Evolutionary conservation across 2,113 vertebrate species (phyloP).

Genomic region (Platanista minor): DNA sequence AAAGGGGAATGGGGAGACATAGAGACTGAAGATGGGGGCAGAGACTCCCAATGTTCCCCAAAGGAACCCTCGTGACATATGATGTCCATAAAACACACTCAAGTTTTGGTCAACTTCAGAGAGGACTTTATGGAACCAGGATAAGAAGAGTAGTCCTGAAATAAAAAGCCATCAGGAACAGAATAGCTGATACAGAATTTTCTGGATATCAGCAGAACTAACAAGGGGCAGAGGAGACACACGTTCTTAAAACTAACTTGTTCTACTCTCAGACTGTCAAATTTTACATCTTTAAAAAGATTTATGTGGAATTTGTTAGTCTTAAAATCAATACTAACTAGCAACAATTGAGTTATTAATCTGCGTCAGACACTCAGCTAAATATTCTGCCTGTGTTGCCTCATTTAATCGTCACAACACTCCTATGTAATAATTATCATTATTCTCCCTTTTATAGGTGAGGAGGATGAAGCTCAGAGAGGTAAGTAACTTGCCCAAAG

Average conservation of each 20-base stretch:
- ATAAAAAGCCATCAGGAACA: not conserved
- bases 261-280: not conserved
- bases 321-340: not conserved
- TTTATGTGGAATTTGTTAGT: not conserved
- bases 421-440: not conserved
- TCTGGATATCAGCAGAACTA: not conserved
- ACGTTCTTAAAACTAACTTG: not conserved
- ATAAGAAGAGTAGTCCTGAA: not conserved
- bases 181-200: not conserved
- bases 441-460: not conserved
- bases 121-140: not conserved
- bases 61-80: fast-evolving
- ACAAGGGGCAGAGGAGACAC: not conserved
- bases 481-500: not conserved
- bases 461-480: not conserved
- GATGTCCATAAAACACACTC: not conserved
- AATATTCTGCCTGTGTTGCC: not conserved
- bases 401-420: not conserved
- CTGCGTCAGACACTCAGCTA: not conserved
- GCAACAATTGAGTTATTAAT: not conserved
- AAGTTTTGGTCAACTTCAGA: not conserved
- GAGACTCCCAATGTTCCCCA: not conserved
- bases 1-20: not conserved
- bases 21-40: not conserved
- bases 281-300: not conserved